Base-by-base conservation (phyloP, 2,797 vertebrate species). In the Gymnothorax javanicus region DNA sequence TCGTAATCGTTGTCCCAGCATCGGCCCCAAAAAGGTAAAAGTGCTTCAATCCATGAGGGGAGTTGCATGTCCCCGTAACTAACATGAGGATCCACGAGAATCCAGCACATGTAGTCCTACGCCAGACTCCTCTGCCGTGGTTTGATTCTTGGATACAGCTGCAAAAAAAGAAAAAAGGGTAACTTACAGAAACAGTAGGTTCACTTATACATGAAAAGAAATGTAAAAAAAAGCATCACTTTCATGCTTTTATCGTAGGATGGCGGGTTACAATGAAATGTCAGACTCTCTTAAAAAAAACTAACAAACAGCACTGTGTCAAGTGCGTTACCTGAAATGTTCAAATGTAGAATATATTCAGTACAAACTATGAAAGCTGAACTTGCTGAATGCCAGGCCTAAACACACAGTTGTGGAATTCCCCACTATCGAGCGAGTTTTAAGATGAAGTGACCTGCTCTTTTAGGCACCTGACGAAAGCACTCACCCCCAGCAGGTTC, bases 61-160 rank as follows among this genome's bases (percentile, higher is more conserved):
- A 9, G 62, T 6, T 43, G 56, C 13, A 25, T 56, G 7, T 17
- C 23, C 54, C 33, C 15, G 56, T 56, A 43, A 43, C 25, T 27
- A n/a, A 7, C n/a, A 50, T 56, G 43, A 85, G 71, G n/a, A 25
- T 27, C 67, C 5, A 62, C 50, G 75, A 27, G 43, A 54, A 43
- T 27, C 67, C 25, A 50, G n/a, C 3, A 17, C 58, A 3, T n/a
- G 90, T 17, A 8, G 64, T 4, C 92, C 95, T 93, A 99, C 2
- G 98, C 98, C 94, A 99, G 95, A 90, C 96, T 99, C 93, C 98
- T 96, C 92, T 98, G 98, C 89, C 97, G 95, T 59, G 96, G 97
- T 90, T 97, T 98, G 95, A 99, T 98, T 95, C 98, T 96, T 67
- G 97, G 97, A 88, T 98, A 99, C 0, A 99, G 96, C 98, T 99